Conservation (phyloP, 2,113 vertebrate genomes). For the Halichoeres trimaculatus region DNA sequence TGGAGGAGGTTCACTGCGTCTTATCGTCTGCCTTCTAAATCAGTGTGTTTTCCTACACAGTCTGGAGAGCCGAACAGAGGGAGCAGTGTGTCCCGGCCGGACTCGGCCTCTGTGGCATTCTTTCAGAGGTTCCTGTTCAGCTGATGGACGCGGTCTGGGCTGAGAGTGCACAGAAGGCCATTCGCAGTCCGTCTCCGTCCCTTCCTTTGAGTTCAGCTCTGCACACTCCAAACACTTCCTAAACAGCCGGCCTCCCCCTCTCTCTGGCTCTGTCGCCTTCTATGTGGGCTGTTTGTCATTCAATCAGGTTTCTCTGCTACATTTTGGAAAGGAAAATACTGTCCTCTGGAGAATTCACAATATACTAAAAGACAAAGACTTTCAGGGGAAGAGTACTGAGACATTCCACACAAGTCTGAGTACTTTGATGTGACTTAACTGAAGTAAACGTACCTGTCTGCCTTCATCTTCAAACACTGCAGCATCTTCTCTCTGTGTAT, state of each 20-base stretch:
- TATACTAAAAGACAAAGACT: too few relatives aligned
- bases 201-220: constrained; percentile 41
- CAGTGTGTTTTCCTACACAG: constrained; percentile 51
- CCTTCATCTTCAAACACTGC: too few relatives aligned
- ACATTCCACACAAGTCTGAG: too few relatives aligned
- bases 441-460: too few relatives aligned
- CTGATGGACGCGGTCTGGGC: constrained; percentile 63
- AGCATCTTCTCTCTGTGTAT: neutral
- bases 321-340: neutral
- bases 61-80: constrained; percentile 69
- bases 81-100: constrained; percentile 62
- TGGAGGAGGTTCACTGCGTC: constrained; percentile 53
- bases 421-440: too few relatives aligned
- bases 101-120: constrained; percentile 55
- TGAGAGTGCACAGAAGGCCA: constrained; percentile 42
- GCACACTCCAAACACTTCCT: constrained; percentile 5
- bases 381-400: too few relatives aligned
- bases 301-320: neutral
- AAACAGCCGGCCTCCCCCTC: neutral
- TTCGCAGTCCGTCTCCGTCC: constrained; percentile 46
- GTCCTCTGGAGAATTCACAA: too few relatives aligned
- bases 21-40: constrained; percentile 60
- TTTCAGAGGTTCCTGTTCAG: constrained; percentile 62
- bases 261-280: constrained; percentile 2
- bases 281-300: constrained; percentile 13